A percentile compares a stretch with the other conserved stretches of the same genome.
Conservation (phyloP, 1,140 invertebrate genomes). For the Tribolium madens region DNA sequence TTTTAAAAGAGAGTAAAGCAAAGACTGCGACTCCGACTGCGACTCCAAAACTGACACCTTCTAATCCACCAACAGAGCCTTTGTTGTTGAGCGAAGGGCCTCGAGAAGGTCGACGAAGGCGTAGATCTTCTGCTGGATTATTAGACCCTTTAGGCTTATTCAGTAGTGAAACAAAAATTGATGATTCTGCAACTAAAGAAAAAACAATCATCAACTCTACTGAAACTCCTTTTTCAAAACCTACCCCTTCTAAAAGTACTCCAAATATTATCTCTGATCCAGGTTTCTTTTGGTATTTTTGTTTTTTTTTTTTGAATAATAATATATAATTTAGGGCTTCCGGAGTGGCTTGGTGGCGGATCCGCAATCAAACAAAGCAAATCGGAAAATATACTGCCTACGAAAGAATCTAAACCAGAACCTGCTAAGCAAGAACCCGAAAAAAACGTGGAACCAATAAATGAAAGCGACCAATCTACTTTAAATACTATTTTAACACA, state of each 20-base stretch:
- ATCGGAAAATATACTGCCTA: conserved; percentile 43
- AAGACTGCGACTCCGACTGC: neutral
- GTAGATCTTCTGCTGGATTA: conserved; percentile 7
- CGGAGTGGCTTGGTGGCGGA: conserved; percentile 54
- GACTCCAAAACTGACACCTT: neutral
- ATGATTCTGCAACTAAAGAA: conserved; percentile 3
- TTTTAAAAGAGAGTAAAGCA: conserved; percentile 58
- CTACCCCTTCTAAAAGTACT: conserved; percentile 36
- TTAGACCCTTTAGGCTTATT: conserved; percentile 46
- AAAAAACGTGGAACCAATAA: neutral
- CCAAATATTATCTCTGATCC: conserved; percentile 32
- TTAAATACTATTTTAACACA: conserved; percentile 52
- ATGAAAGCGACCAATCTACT: conserved; percentile 2
- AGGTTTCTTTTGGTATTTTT: neutral
- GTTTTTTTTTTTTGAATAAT: neutral
- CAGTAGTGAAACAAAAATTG: conserved; percentile 16
- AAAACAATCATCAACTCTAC: neutral
- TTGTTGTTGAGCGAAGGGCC: conserved; percentile 8
- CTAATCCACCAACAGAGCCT: neutral
- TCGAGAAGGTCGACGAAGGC: conserved; percentile 47
- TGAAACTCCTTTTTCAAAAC: neutral
- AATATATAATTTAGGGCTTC: conserved; percentile 47
- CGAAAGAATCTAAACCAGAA: conserved; percentile 5
- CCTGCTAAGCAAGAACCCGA: neutral
- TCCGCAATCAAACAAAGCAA: conserved; percentile 41